These are phyloP conservation scores for Eupithecia subumbrata DNA, from an alignment of 2,888 invertebrate genomes.

Conservation along the genomic window DNA sequence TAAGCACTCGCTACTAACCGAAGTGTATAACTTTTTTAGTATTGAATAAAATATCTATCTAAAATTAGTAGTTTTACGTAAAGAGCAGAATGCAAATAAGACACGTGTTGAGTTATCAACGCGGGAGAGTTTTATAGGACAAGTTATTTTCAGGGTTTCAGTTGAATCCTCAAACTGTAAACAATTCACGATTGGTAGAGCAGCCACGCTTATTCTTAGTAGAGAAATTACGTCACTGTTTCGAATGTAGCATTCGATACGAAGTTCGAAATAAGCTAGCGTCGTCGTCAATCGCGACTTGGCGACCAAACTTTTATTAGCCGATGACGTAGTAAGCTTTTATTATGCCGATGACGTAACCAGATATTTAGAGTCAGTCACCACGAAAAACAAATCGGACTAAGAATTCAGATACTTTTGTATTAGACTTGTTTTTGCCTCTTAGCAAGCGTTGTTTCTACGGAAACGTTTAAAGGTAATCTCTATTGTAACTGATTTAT, in stretches of 20 bases:
- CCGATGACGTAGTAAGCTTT: constrained; percentile 39
- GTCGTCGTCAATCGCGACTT: constrained; percentile 14
- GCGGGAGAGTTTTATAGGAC: constrained; percentile 30
- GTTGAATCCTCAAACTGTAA: constrained; percentile 7
- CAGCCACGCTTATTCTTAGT: constrained; percentile 8
- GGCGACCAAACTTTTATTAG: constrained; percentile 23
- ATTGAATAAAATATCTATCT: background rate
- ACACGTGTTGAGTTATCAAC: constrained; percentile 24
- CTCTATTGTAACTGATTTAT: too few relatives aligned
- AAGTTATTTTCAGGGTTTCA: constrained; percentile 27
- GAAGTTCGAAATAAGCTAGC: constrained; percentile 19
- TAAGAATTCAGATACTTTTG: constrained; percentile 38
- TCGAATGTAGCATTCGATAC: background rate
- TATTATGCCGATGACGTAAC: constrained; percentile 37
- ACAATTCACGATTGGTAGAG: background rate
- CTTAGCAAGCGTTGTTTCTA: too few relatives aligned
- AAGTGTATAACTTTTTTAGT: background rate
- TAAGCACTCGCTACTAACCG: background rate
- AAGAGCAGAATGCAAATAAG: constrained; percentile 3
- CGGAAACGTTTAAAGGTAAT: too few relatives aligned
- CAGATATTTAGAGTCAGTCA: constrained; percentile 52
- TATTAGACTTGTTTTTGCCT: constrained; percentile 16
- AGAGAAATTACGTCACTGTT: constrained; percentile 9
- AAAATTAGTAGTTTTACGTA: constrained; percentile 12
- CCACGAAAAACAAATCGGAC: constrained; percentile 39